Evolutionary conservation across 2,797 vertebrate genomes (phyloP), one percentile per base, ranked within the genome.

Genomic region (Kryptolebias ocellatus): DNA sequence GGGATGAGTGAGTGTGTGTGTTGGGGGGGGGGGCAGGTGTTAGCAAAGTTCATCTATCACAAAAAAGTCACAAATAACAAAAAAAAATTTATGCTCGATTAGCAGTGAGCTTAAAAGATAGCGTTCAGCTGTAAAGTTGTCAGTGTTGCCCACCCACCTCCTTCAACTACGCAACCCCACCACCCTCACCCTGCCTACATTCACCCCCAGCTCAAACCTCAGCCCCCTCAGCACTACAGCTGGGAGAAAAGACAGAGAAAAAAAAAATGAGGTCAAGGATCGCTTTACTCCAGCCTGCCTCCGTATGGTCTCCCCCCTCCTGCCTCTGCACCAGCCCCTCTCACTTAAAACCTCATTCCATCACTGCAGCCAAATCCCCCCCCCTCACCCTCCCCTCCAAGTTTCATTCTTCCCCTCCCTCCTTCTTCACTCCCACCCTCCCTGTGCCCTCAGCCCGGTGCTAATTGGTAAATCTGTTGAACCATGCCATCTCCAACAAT

Each of bases 391-490:
- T 9, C n/a, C n/a, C 7, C 18, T 31, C 57, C 17, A 28, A 11
- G 16, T 58, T 73, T 54, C 51, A 52, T 62, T 71, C 53, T 67
- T 70, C 53, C 76, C 69, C 79, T 39, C 78, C 49, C 53, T 56
- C 59, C 67, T 27, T 31, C 65, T 80, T 55, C 54, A 4, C 78
- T 56, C 83, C 81, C 84, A 65, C 84, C 78, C 80, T 39, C 75
- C 74, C 85, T 79, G 70, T 86, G 84, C 88, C 88, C 92, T 89
- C 78, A 79, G 89, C 91, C 93, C 90, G 77, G 90, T 90, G 90
- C 92, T 95, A 95, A 95, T 95, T 94, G 94, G 89, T 94, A 93
- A 94, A 93, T 94, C 93, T 94, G 92, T 93, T 94, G 92, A 94
- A 94, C 93, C 91, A 89, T 93, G 90, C 90, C 91, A 86, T 88